Conservation (phyloP, 2,113 vertebrate species). For the Donacobius atricapilla region DNA sequence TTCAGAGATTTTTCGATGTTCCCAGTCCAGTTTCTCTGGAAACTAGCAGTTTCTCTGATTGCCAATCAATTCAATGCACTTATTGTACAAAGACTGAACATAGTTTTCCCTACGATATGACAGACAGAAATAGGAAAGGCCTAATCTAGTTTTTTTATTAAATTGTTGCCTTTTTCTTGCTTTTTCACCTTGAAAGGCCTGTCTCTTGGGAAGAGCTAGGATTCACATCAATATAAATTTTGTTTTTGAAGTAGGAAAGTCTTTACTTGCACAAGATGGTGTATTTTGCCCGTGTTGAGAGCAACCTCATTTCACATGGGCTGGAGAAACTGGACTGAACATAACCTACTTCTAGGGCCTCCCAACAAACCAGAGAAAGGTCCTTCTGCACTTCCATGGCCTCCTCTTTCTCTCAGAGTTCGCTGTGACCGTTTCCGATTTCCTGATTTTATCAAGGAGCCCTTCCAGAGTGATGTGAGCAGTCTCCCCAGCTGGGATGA, state of each 20-base stretch:
- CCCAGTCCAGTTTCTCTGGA: background rate
- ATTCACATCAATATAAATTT: background rate
- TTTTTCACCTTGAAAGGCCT: background rate
- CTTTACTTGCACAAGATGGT: background rate
- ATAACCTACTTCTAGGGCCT: background rate
- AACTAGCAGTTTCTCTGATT: background rate
- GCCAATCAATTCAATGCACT: background rate
- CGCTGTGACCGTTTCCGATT: accelerated
- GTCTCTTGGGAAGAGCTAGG: background rate
- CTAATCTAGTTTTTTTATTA: background rate
- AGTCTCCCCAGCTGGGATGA: background rate
- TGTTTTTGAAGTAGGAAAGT: background rate
- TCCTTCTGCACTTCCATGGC: background rate
- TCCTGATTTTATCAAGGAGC: background rate
- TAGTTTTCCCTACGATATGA: background rate
- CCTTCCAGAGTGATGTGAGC: background rate
- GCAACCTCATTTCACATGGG: background rate
- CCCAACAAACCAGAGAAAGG: background rate
- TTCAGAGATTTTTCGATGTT: background rate
- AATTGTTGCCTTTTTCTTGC: background rate
- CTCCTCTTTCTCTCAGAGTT: background rate
- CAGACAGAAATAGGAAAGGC: background rate
- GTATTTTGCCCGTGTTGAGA: background rate
- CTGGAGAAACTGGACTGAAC: background rate
- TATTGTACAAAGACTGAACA: background rate